These are phyloP conservation scores for Catamblyrhynchus diadema DNA, from an alignment of 2,797 vertebrate genomes.

Conservation along the genomic window DNA sequence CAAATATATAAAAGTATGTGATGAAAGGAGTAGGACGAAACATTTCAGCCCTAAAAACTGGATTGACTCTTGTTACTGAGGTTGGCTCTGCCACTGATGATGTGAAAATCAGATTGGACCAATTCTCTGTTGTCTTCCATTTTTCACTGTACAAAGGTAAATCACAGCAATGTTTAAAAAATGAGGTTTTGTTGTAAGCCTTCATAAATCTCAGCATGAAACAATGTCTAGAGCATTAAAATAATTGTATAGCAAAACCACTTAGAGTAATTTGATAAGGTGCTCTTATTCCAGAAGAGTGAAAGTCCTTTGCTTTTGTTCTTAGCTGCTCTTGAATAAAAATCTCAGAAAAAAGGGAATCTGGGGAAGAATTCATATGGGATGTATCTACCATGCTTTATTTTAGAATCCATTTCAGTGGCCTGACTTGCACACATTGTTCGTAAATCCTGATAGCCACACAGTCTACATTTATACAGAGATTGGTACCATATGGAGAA, in stretches of 20 bases:
- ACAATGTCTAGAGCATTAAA: not conserved
- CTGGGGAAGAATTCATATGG: not conserved
- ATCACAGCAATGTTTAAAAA: not conserved
- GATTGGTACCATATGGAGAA: not conserved
- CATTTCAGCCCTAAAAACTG: not conserved
- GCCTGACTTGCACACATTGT: not conserved
- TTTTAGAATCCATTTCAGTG: not conserved
- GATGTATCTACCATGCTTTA: not conserved
- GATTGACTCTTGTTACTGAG: not conserved
- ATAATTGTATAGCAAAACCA: not conserved
- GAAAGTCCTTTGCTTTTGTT: not conserved
- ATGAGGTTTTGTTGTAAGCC: not conserved
- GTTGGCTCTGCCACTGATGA: not conserved
- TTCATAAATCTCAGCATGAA: not conserved
- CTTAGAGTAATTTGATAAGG: not conserved
- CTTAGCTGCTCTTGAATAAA: not conserved
- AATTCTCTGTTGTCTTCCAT: not conserved
- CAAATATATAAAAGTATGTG: not conserved
- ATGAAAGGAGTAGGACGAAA: not conserved
- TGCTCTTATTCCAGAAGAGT: not conserved
- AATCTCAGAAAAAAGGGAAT: not conserved
- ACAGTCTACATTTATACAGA: not conserved
- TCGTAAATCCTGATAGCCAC: not conserved
- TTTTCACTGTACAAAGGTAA: not conserved
- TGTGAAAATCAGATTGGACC: not conserved